Conservation (phyloP, 2,113 vertebrate genomes). For the Melierax canorus region DNA sequence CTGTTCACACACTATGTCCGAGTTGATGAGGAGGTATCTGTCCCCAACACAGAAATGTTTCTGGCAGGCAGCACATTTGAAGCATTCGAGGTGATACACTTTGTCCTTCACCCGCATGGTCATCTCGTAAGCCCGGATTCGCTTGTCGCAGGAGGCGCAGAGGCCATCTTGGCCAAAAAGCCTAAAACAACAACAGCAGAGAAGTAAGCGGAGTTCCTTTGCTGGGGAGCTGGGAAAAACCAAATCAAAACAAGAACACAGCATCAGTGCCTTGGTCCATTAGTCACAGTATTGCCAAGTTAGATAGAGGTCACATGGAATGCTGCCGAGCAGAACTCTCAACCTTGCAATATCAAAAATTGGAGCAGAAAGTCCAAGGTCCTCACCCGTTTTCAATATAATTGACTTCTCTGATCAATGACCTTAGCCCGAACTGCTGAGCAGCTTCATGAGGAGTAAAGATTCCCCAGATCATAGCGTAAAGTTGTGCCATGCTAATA, state of each 20-base stretch:
- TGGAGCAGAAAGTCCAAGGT: background rate
- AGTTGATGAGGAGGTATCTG: slow-evolving; percentile 98
- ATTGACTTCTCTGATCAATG: background rate
- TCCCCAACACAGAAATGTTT: slow-evolving; percentile 99
- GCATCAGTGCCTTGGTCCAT: background rate
- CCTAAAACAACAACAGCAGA: slow-evolving; percentile 64
- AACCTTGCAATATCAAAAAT: background rate
- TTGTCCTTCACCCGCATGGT: slow-evolving; percentile 98
- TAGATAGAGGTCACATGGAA: background rate
- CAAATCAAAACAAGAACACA: background rate
- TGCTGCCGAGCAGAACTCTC: background rate
- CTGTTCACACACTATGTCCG: slow-evolving; percentile 98
- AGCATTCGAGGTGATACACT: slow-evolving; percentile 98
- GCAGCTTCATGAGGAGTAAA: background rate
- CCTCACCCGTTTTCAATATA: background rate
- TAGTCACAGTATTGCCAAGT: background rate
- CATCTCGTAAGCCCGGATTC: slow-evolving; percentile 98
- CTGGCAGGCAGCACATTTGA: slow-evolving; percentile 98
- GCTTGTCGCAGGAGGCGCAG: slow-evolving; percentile 95
- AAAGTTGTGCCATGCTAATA: background rate
- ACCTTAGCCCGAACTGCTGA: background rate
- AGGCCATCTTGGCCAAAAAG: slow-evolving; percentile 97
- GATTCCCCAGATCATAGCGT: background rate
- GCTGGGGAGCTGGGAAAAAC: background rate
- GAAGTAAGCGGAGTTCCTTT: background rate